Conservation (phyloP, 2,113 vertebrate genomes). For the Procapra przewalskii region DNA sequence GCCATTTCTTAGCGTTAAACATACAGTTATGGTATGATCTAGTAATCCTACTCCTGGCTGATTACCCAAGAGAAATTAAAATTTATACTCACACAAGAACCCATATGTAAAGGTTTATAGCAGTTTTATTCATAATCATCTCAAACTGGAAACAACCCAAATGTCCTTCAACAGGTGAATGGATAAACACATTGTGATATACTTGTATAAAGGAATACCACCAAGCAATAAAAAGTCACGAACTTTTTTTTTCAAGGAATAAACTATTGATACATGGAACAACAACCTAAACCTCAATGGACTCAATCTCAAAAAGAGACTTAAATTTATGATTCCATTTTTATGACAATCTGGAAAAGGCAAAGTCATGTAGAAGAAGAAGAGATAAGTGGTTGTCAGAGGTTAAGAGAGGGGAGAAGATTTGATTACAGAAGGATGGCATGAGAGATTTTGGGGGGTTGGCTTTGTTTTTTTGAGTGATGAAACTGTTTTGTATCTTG, state of each 20-base stretch:
- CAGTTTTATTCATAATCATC: constrained; percentile 2
- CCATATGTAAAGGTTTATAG: neutral
- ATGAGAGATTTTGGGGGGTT: neutral
- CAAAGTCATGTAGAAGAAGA: neutral
- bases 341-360: constrained; percentile 10
- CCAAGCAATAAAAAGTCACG: neutral
- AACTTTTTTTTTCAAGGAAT: neutral
- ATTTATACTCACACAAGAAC: constrained; percentile 4
- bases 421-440: neutral
- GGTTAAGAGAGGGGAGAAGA: neutral
- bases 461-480: neutral
- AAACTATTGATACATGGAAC: neutral
- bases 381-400: neutral
- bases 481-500: neutral
- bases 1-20: constrained; percentile 31
- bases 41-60: constrained; percentile 19
- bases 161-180: neutral
- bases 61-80: constrained; percentile 41
- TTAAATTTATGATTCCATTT: neutral
- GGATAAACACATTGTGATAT: neutral
- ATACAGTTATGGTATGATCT: neutral
- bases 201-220: neutral
- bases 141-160: neutral
- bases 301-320: neutral
- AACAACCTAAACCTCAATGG: neutral